These are phyloP conservation scores for Clavelina lepadiformis DNA, from an alignment of 23 tunicate species.

Conservation along the genomic window DNA sequence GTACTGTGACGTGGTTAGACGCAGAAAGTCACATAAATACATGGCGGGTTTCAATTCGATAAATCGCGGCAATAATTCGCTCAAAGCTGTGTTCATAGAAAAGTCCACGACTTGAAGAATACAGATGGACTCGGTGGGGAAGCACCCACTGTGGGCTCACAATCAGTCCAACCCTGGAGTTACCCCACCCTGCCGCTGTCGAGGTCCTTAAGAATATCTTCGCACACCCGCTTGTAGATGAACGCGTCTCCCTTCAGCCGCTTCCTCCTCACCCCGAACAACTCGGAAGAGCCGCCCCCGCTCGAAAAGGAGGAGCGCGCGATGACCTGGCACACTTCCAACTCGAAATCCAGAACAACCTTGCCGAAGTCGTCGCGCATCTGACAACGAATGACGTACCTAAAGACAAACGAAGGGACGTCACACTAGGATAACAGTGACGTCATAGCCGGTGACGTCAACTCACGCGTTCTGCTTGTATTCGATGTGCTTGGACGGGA, in stretches of 20 bases:
- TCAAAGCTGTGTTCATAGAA: too few relatives aligned
- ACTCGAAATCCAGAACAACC: conserved; percentile 80
- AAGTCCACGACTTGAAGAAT: too few relatives aligned
- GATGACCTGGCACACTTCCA: conserved; percentile 82
- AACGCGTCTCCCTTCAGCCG: conserved; percentile 96
- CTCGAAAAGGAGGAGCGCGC: conserved; percentile 24
- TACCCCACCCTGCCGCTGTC: not conserved
- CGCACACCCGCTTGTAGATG: conserved; percentile 84
- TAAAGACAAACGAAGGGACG: conserved; percentile 6
- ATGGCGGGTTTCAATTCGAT: too few relatives aligned
- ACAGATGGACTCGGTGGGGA: too few relatives aligned
- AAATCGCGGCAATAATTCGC: too few relatives aligned
- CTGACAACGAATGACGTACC: conserved; percentile 72
- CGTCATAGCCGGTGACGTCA: not conserved
- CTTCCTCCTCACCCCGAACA: conserved; percentile 91
- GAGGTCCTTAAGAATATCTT: conserved; percentile 56
- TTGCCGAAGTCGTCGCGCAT: conserved; percentile 68
- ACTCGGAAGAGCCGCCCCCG: conserved; percentile 19
- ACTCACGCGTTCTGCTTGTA: conserved; percentile 58
- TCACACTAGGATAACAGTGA: not conserved
- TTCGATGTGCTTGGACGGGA: conserved; percentile 52
- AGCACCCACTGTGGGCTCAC: not conserved
- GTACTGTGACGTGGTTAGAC: too few relatives aligned
- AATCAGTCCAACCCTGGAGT: not conserved
- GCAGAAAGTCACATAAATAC: too few relatives aligned